Base-by-base conservation (phyloP, 2,888 invertebrate genomes). In the Volucella inanis region DNA sequence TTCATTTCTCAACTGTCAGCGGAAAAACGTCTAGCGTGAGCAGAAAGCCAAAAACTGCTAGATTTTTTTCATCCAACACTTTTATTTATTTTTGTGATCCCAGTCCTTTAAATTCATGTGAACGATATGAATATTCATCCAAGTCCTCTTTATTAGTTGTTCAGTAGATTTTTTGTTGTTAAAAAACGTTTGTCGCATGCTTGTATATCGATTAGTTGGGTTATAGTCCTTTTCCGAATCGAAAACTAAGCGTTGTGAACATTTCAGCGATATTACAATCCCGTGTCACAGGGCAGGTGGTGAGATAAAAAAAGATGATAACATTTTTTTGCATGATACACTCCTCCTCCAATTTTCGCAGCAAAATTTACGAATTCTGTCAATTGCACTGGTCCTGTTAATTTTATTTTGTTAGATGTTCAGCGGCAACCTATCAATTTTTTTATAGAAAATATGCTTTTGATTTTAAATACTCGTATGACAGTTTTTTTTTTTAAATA, bases 1-100 rank as follows among this genome's bases (percentile, higher is more conserved):
- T 54, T 43, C 54, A 54, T 67, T 67, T 68, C 45, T 68, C 62
- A 62, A 45, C 54, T 68, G 67, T 61, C 61, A 61, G 61, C 45
- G 3, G 22, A 18, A 15, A 62, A 62, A 47, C 50, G 4, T 38
- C 1, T 57, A 9, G 4, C 8, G 39, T 8, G 10, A 57, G 39
- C 12, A 15, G 41, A 57, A 39, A 39, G 57, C 39, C 12, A n/a
- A 6, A 8, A 12, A 39, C 22, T 38, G n/a, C 22, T 39, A 39
- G 39, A 14, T 22, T 10, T 39, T 57, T 39, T 39, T 8, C 2
- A 2, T 14, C 12, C 14, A 15, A 39, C 14, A 15, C 39, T 57
- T 49, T 14, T 14, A 14, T n/a, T 49, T 14, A 2, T 14, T 49
- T n/a, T 49, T 2, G 6, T 12, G 4, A n/a, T 2, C 4, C 12